phyloP scores from a whole-genome alignment of 35 echinoderm and acorn worm species.

The Stichopus chloronotus region DNA sequence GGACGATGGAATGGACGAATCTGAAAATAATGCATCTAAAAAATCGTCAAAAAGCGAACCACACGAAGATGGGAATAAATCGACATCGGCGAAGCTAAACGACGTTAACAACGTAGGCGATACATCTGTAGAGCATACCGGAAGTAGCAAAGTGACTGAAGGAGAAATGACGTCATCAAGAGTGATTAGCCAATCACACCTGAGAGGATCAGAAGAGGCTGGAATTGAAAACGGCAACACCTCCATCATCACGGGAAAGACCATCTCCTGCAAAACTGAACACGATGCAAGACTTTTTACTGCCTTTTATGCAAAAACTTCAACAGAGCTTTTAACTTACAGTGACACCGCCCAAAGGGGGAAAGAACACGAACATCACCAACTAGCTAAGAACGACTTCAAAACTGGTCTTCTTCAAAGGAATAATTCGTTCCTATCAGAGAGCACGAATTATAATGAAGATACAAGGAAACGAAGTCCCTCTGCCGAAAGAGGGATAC shows the following conservation, averaged over 20 bases:
- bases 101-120: background rate
- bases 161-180: too few species aligned
- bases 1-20: background rate
- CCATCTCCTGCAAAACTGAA: conserved; percentile 11
- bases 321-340: background rate
- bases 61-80: background rate
- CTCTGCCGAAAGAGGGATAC: too few species aligned
- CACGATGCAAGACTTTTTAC: conserved; percentile 7
- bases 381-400: too few species aligned
- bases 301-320: conserved; percentile 23
- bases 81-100: background rate
- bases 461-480: too few species aligned
- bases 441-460: too few species aligned
- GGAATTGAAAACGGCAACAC: background rate
- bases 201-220: background rate
- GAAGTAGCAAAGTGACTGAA: too few species aligned
- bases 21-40: background rate
- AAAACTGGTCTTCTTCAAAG: too few species aligned
- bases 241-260: background rate
- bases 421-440: too few species aligned
- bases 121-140: too few species aligned
- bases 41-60: background rate
- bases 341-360: background rate
- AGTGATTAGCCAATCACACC: too few species aligned
- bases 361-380: too few species aligned